Evolutionary conservation across 23 tunicate species (phyloP), one percentile per base, ranked within the genome.

Genomic region (Oikopleura albicans): DNA sequence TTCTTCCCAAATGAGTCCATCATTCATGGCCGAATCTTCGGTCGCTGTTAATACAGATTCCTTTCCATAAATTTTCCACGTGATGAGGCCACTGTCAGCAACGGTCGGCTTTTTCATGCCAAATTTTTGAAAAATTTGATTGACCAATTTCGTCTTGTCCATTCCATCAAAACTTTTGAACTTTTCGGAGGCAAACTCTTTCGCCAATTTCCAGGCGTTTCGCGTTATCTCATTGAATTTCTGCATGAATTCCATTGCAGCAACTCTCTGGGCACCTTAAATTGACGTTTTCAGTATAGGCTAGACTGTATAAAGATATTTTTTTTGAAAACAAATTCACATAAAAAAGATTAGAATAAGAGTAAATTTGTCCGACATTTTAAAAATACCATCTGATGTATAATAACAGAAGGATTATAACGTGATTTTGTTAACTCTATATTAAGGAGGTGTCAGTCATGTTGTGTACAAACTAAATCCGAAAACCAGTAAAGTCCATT

Each of bases 51-150:
- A 22, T 2, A 37, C 27, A 29, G 31, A 71, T 16, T 16, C 35
- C 33, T 71, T 27, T 34, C 79, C 79, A 29, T 71, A 71, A 71
- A 71, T 71, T 2, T 29, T 71, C 79, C 79, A 71, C 33, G 79
- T 71, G 4, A 71, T 16, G 4, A 71, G 4, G 35, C 35, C 35
- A 2, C 4, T 29, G 33, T 71, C 79, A 29, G 27, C 79, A 16
- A 37, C 34, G 2, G 79, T 16, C 31, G 79, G 79, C 31, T 12
- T 71, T 29, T 71, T 71, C 79, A 22, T 34, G 37, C 4, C 35
- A 16, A 71, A 31, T 16, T 29, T 71, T 27, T 31, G 33, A 31
- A 71, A 71, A 12, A 71, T 29, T 16, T 27, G 33, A 71, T 27
- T 31, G 22, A 49, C 63, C 63, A 49, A 49, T 49, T 49, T 49